Conservation (phyloP, 2,888 invertebrate genomes). For the Platynereis dumerilii region DNA sequence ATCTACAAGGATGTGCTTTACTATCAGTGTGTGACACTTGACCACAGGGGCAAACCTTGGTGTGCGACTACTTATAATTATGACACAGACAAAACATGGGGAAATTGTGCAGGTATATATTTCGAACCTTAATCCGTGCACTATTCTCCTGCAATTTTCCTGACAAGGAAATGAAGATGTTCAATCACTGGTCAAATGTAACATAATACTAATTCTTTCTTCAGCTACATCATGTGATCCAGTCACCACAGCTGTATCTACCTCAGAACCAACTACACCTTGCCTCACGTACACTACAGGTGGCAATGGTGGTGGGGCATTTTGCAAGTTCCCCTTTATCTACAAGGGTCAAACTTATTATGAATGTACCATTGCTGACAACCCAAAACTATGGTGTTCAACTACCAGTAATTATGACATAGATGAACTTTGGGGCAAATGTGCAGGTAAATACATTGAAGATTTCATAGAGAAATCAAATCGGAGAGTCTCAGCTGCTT, state of each 20-base stretch:
- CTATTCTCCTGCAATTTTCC: too few species aligned
- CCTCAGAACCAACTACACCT: neutral
- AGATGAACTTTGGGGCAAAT: conserved; percentile 15
- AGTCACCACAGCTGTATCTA: neutral
- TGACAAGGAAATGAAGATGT: too few species aligned
- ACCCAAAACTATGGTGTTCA: conserved; percentile 16
- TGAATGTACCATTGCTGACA: conserved; percentile 9
- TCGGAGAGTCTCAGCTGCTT: too few species aligned
- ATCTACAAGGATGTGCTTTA: neutral
- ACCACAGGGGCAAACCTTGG: conserved; percentile 4
- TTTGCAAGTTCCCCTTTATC: conserved; percentile 20
- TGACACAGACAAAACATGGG: conserved; percentile 1
- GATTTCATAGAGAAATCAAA: too few species aligned
- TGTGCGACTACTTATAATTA: neutral
- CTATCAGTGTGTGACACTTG: neutral
- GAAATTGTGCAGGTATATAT: conserved; percentile 1
- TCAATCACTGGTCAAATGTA: too few species aligned
- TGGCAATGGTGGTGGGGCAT: conserved; percentile 19
- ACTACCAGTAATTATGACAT: conserved; percentile 22
- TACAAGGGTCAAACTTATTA: neutral
- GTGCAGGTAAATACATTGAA: neutral
- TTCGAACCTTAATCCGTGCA: too few species aligned
- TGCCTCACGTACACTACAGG: conserved; percentile 6
- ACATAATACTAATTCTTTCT: neutral
- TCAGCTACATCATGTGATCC: conserved; percentile 4